Conservation (phyloP, 2,888 invertebrate genomes). For the Phalangium opilio region DNA sequence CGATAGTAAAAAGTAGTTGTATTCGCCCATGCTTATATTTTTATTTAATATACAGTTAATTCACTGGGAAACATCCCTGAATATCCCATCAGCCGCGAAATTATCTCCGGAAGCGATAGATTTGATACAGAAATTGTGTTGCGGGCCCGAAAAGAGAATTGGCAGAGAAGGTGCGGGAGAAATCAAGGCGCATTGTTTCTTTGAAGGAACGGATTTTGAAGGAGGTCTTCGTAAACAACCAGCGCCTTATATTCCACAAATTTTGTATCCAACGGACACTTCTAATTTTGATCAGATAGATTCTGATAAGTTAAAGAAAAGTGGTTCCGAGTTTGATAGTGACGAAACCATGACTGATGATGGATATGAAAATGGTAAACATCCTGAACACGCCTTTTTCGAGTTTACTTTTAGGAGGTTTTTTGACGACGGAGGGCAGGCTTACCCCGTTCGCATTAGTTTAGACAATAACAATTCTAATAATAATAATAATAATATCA, state of each 20-base stretch:
- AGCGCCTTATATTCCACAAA: conserved; percentile 86
- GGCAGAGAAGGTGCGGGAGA: conserved; percentile 78
- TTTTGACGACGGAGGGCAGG: conserved; percentile 58
- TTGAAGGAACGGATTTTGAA: conserved; percentile 76
- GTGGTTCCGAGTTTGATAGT: conserved; percentile 1
- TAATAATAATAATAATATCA: conserved; percentile 3
- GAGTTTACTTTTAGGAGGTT: conserved; percentile 98
- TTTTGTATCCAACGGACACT: conserved; percentile 89
- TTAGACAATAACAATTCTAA: conserved; percentile 12
- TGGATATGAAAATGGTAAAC: conserved; percentile 31
- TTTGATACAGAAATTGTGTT: conserved; percentile 76
- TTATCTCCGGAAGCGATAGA: conserved; percentile 74
- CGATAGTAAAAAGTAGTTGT: too few species aligned
- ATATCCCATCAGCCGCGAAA: conserved; percentile 75
- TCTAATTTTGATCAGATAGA: conserved; percentile 96
- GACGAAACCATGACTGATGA: conserved; percentile 16
- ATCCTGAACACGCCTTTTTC: conserved; percentile 87
- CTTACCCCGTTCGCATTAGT: conserved; percentile 19
- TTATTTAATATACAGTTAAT: too few species aligned
- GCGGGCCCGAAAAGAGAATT: conserved; percentile 70
- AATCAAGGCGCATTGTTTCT: conserved; percentile 86
- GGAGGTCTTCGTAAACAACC: conserved; percentile 60
- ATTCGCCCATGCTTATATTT: too few species aligned
- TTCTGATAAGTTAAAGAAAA: conserved; percentile 47
- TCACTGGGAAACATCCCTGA: conserved; percentile 83